phyloP scores from a whole-genome alignment of 2,888 invertebrate genomes.

The Noctua janthe region DNA sequence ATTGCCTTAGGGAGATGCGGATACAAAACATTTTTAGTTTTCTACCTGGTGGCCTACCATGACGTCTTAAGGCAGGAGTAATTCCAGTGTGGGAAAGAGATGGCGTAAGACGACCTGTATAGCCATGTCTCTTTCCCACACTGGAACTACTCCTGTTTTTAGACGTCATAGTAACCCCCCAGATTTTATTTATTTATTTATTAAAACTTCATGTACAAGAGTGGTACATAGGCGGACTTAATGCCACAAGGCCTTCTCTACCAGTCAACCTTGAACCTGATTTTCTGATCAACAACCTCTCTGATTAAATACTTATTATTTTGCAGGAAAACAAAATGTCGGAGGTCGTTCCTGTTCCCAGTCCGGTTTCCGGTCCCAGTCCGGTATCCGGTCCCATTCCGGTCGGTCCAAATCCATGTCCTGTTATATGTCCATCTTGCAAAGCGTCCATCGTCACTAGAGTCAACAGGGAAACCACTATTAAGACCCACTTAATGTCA shows the following conservation, averaged over 20 bases:
- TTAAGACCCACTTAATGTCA: conserved; percentile 31
- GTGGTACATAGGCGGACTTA: no score
- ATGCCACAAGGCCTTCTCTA: no score
- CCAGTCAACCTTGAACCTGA: no score
- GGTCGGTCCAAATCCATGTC: conserved; percentile 25
- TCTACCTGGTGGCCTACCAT: no score
- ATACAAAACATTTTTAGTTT: not conserved
- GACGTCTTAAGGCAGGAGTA: no score
- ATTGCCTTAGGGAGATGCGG: not conserved
- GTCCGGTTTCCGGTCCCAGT: not conserved
- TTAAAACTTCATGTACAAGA: no score
- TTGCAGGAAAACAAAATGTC: conserved; percentile 15
- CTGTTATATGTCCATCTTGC: conserved; percentile 24
- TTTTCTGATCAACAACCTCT: not conserved
- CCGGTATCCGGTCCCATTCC: conserved; percentile 1
- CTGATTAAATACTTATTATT: not conserved
- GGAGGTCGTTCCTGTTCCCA: not conserved
- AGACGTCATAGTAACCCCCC: no score
- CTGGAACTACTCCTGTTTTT: no score
- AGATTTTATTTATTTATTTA: no score
- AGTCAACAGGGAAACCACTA: conserved; percentile 16
- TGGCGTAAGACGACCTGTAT: no score
- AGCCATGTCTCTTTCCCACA: no score
- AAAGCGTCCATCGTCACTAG: conserved; percentile 9
- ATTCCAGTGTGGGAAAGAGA: no score